Evolutionary conservation across 2,797 vertebrate species (phyloP).

Genomic region (Scleropages formosus): DNA sequence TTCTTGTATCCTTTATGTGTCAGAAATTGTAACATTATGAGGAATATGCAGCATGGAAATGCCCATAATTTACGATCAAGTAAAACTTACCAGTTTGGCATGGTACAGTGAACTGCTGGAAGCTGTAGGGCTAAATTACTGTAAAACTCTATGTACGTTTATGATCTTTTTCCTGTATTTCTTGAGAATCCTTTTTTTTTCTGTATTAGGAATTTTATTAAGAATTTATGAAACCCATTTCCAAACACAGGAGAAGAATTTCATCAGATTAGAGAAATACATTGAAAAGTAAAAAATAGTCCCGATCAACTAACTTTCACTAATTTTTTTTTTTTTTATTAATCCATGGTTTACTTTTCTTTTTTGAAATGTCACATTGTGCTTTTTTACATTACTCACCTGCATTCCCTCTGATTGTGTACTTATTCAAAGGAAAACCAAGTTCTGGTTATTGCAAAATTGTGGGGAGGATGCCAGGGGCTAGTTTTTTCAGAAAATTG

Average conservation of each 20-base stretch:
- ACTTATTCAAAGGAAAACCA: conserved; percentile 3
- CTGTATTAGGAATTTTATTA: conserved; percentile 37
- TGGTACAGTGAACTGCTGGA: background rate
- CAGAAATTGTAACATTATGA: conserved; percentile 9
- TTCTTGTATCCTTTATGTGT: conserved; percentile 17
- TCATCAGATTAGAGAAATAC: conserved; percentile 39
- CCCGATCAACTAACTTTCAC: conserved; percentile 38
- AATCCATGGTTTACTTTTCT: conserved; percentile 45
- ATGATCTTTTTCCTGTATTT: conserved; percentile 58
- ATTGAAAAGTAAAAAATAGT: conserved; percentile 49
- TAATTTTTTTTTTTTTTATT: conserved; percentile 67
- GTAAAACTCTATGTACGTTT: conserved; percentile 34
- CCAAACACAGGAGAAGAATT: conserved; percentile 29
- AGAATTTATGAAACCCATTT: conserved; percentile 6
- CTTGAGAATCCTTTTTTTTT: conserved; percentile 55
- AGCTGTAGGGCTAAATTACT: background rate
- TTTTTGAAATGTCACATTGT: background rate
- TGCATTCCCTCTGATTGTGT: background rate
- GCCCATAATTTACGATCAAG: conserved; percentile 9
- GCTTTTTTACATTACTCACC: too few species aligned
- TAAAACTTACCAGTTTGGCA: conserved; percentile 26
- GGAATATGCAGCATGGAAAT: conserved; percentile 13
- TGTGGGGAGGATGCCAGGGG: conserved; percentile 33
- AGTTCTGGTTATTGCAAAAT: background rate
- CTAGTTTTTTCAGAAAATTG: conserved; percentile 61